Evolutionary conservation across 2,888 invertebrate genomes (phyloP).

Genomic region (Drosophila rubida): DNA sequence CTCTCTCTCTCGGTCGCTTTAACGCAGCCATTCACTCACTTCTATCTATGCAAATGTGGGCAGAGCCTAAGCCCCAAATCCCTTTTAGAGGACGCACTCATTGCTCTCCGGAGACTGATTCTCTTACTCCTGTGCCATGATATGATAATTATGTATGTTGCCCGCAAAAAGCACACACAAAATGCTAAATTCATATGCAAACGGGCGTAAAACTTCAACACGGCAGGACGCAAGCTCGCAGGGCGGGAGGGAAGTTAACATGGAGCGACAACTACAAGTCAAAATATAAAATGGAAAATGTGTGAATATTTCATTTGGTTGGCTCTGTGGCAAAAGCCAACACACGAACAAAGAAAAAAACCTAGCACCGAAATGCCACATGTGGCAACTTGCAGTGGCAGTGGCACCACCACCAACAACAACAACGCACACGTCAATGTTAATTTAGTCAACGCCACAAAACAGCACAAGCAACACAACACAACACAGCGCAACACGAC

Average conservation of each 20-base stretch:
- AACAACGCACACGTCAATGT: slow-evolving; percentile 77
- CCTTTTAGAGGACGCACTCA: slow-evolving; percentile 62
- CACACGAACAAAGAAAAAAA: slow-evolving; percentile 27
- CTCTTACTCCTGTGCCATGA: slow-evolving; percentile 43
- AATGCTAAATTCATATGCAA: slow-evolving; percentile 74
- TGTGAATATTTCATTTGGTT: slow-evolving; percentile 75
- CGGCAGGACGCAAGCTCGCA: slow-evolving; percentile 19
- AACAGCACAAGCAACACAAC: slow-evolving; percentile 29
- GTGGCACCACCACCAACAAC: slow-evolving; percentile 38
- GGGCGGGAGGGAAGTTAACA: slow-evolving; percentile 15
- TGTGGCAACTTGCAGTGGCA: slow-evolving; percentile 59
- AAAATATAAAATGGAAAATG: slow-evolving; percentile 76
- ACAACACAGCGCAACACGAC: slow-evolving; percentile 35
- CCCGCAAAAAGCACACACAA: slow-evolving; percentile 63
- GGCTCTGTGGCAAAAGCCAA: slow-evolving; percentile 40
- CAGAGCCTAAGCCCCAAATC: slow-evolving; percentile 48
- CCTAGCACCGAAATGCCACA: slow-evolving; percentile 54
- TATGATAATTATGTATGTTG: slow-evolving; percentile 71
- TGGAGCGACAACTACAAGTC: slow-evolving; percentile 67
- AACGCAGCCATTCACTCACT: slow-evolving; percentile 10
- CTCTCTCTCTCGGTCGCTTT: not conserved
- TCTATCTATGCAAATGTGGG: slow-evolving; percentile 61
- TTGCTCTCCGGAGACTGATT: slow-evolving; percentile 63
- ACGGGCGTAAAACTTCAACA: slow-evolving; percentile 63
- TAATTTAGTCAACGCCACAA: slow-evolving; percentile 80